phyloP scores from a whole-genome alignment of 2,113 vertebrate genomes.

The Bufo bufo region DNA sequence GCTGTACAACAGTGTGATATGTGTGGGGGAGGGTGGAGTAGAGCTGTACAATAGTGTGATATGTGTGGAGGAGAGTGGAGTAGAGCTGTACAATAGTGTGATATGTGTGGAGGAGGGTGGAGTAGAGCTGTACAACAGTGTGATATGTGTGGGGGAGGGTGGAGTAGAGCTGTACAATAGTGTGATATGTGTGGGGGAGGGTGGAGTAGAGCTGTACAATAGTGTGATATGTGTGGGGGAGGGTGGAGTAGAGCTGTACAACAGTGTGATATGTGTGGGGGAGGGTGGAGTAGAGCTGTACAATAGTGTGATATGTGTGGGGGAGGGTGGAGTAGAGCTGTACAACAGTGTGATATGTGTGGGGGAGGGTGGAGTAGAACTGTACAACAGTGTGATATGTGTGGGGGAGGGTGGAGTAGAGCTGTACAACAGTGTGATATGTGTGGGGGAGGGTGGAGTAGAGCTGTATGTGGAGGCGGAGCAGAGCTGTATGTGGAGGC shows the following conservation, averaged over 20 bases:
- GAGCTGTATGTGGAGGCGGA: neutral
- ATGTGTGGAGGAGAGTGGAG: too few species aligned
- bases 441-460: neutral
- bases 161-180: neutral
- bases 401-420: neutral
- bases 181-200: neutral
- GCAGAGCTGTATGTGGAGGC: too few species aligned
- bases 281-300: neutral
- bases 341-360: neutral
- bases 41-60: too few species aligned
- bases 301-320: too few species aligned
- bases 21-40: too few species aligned
- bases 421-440: neutral
- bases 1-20: too few species aligned
- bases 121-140: too few species aligned
- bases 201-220: too few species aligned
- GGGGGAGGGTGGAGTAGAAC: neutral
- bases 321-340: too few species aligned
- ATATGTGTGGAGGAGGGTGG: too few species aligned
- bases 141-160: neutral
- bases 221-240: too few species aligned
- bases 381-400: neutral
- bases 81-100: too few species aligned
- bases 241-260: neutral
- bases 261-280: neutral